Base-by-base conservation (phyloP, 2,797 vertebrate genomes). In the Loris lydekkerianus region DNA sequence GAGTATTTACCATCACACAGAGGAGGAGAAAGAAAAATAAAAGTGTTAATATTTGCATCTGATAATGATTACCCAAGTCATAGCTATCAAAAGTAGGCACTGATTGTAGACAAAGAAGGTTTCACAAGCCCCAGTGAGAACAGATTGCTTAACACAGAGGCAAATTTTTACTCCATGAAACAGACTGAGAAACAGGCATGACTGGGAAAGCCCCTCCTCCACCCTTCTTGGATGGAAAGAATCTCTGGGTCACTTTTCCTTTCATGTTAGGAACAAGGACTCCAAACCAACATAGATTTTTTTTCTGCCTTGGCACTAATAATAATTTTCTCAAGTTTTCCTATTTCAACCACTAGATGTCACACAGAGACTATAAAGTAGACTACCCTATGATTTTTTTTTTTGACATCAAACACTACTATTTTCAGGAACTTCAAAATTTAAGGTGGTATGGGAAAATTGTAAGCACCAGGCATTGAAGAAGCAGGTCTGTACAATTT, bases 361-460 rank as follows among this genome's bases (percentile, higher is more conserved):
- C 97, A 97, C 5, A 1, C 27, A 77, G 77, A 97, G 96, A 97
- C 97, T 91, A 84, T 21, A 69, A 72, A 96, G 70, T 77, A 78
- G n/a, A 94, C 9, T 46, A 43, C 14, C 20, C 29, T 78, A 21
- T 1, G 0, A 1, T 23, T 9, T n/a, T 58, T 10, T 67, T 67
- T 10, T 67, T 34, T 34, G 60, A 14, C 13, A 3, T 25, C 4
- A 9, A 18, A n/a, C 69, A 3, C 31, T 21, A 34, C 73, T 34
- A 65, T 2, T 60, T 95, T 76, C 67, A 31, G 18, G 58, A 63
- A 73, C 56, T 53, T 72, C 46, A 67, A 37, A 10, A 94, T 97
- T 97, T 97, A 97, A 97, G 97, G 96, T 97, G 84, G 96, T 85
- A 77, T 91, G 80, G 70, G n/a, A 84, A 89, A 86, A 65, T 89